Percentiles rank a stretch among this genome's conserved stretches.
phyloP scores from a whole-genome alignment of 2,797 vertebrate genomes.

The Myripristis jacobus region DNA sequence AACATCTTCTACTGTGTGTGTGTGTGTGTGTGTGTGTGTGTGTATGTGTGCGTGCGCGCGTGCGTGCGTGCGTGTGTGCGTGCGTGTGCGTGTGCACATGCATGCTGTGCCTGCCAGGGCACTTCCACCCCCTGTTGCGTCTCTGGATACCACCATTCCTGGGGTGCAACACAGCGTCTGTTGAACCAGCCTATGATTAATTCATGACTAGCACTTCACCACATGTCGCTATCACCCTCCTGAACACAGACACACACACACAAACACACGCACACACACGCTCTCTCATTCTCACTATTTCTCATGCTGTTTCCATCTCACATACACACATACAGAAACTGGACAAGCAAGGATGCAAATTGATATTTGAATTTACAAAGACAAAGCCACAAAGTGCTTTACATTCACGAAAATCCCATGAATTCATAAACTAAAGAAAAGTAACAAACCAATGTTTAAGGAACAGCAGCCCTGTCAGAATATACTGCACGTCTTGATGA shows the following conservation, averaged over 20 bases:
- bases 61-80: neutral
- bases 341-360: neutral
- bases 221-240: neutral
- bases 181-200: constrained; percentile 11
- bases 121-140: neutral
- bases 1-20: constrained; percentile 2
- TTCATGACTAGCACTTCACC: neutral
- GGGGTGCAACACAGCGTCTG: neutral
- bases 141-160: neutral
- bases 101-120: neutral
- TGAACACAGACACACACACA: neutral
- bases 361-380: neutral
- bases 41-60: constrained; percentile 6
- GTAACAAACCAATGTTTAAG: too few relatives aligned
- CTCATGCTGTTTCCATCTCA: neutral
- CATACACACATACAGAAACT: neutral
- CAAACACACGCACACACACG: neutral
- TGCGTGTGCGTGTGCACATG: constrained; percentile 1
- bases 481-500: too few relatives aligned
- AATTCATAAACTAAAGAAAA: too few relatives aligned
- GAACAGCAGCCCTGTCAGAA: too few relatives aligned
- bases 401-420: neutral
- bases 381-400: neutral
- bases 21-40: constrained; percentile 11
- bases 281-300: neutral